A percentile compares a stretch with the other conserved stretches of the same genome.
Evolutionary conservation across 1,140 invertebrate genomes (phyloP).

Genomic region (Anastrepha obliqua): DNA sequence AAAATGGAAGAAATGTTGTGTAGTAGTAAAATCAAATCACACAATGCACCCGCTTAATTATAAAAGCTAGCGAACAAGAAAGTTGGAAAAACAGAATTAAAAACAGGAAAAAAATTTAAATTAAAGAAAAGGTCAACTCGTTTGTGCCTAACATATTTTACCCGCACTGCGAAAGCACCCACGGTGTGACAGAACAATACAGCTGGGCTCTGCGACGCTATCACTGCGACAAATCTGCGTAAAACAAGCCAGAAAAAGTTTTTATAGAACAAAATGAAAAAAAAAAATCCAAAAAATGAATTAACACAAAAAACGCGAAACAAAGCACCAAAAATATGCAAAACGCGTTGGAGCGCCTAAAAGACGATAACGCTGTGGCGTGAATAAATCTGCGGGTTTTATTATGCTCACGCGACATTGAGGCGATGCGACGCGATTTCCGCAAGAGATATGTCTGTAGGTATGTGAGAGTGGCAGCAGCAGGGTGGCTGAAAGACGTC

Average conservation of each 20-base stretch:
- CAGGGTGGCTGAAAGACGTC: background rate
- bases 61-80: background rate
- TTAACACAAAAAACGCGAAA: background rate
- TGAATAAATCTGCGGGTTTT: constrained; percentile 51
- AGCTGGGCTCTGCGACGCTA: background rate
- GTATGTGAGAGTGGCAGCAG: no score
- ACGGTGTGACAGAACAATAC: background rate
- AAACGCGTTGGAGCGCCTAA: constrained; percentile 48
- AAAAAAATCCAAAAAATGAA: background rate
- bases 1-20: background rate
- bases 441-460: background rate
- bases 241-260: background rate
- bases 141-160: constrained; percentile 26
- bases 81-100: background rate
- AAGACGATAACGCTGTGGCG: constrained; percentile 25
- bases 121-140: constrained; percentile 15
- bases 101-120: background rate
- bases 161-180: background rate
- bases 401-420: constrained; percentile 30
- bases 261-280: background rate
- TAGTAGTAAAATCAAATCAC: background rate
- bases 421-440: background rate
- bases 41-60: constrained; percentile 19
- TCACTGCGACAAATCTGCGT: constrained; percentile 35
- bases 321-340: background rate